A percentile compares a stretch with the other conserved stretches of the same genome.
These are phyloP conservation scores for Nudaria mundana DNA, from an alignment of 2,888 invertebrate species.

Conservation along the genomic window DNA sequence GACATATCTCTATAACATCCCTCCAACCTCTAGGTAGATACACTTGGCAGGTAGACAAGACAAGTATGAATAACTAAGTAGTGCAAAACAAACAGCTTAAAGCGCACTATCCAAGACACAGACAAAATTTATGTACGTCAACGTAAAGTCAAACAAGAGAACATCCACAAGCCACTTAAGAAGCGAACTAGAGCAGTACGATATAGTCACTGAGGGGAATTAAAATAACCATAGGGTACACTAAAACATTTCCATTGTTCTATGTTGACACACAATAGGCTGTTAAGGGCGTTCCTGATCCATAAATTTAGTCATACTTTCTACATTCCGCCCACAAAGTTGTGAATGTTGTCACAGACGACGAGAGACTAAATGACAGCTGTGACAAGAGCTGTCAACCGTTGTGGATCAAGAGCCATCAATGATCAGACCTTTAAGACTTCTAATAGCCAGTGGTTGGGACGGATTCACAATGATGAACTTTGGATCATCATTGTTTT, in stretches of 20 bases:
- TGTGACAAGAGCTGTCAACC: conserved; percentile 12
- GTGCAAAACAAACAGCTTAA: neutral
- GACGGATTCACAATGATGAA: no score
- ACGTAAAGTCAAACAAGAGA: conserved; percentile 4
- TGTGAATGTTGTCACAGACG: conserved; percentile 34
- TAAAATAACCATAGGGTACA: conserved; percentile 29
- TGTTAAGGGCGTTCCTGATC: conserved; percentile 33
- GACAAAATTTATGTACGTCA: conserved; percentile 4
- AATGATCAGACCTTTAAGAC: conserved; percentile 13
- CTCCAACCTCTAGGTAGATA: no score
- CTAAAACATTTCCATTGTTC: conserved; percentile 29
- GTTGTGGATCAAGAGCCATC: no score
- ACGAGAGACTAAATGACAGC: conserved; percentile 26
- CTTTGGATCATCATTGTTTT: no score
- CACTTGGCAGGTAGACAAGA: no score
- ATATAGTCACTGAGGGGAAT: conserved; percentile 24
- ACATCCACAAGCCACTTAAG: conserved; percentile 11
- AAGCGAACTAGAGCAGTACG: conserved; percentile 14
- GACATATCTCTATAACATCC: no score
- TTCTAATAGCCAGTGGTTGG: conserved; percentile 1
- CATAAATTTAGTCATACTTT: conserved; percentile 44
- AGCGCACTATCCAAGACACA: no score
- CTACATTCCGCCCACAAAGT: conserved; percentile 38
- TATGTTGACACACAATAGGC: conserved; percentile 28
- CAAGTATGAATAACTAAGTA: neutral